Evolutionary conservation across 1,140 invertebrate species (phyloP).

Genomic region (Trichonephila clavata): DNA sequence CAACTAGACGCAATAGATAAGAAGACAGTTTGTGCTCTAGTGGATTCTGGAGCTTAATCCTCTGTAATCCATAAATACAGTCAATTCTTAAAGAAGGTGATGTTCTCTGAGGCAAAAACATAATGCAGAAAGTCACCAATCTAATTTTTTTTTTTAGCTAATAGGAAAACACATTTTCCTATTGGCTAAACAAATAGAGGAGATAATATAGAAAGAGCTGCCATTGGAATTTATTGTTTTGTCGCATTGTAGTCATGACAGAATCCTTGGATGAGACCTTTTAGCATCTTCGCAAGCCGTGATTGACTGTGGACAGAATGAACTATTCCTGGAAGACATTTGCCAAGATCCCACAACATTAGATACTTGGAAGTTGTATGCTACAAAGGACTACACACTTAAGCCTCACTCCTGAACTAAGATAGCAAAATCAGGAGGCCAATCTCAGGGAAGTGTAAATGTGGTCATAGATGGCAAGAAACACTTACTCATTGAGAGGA

Average conservation of each 20-base stretch:
- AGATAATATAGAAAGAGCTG: background rate
- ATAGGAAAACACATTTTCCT: no score
- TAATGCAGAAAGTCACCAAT: constrained; percentile 8
- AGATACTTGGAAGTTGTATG: no score
- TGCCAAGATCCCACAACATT: no score
- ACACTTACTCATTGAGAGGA: background rate
- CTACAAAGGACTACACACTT: no score
- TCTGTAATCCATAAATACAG: background rate
- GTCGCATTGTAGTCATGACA: no score
- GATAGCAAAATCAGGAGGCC: background rate
- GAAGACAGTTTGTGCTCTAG: background rate
- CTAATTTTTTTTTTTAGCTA: constrained; percentile 23
- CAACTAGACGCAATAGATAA: no score
- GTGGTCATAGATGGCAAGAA: background rate
- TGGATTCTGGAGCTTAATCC: background rate
- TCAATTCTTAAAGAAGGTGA: background rate
- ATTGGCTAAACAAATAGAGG: no score
- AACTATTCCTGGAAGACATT: no score
- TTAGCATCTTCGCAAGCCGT: constrained; percentile 18
- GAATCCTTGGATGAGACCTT: constrained; percentile 10
- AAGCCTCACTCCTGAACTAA: no score
- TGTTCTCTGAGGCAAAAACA: background rate
- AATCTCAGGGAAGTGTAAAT: background rate
- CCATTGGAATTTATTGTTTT: no score
- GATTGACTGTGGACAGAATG: no score